These are phyloP conservation scores for Noctua pronuba DNA, from an alignment of 2,888 invertebrate species.

Conservation along the genomic window DNA sequence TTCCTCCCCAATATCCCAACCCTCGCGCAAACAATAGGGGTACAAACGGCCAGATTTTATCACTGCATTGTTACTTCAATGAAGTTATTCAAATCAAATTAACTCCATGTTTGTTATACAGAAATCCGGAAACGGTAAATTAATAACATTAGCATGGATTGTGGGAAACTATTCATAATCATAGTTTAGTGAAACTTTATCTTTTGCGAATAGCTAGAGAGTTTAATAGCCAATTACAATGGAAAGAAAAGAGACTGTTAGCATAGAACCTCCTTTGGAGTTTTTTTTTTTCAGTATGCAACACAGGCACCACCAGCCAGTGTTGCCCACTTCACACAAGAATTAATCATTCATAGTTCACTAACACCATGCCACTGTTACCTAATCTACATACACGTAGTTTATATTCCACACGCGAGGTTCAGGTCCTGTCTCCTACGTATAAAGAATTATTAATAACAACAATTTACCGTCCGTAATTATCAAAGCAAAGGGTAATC, in stretches of 20 bases:
- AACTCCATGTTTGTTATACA: constrained; percentile 18
- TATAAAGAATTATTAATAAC: constrained; percentile 60
- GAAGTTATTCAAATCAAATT: constrained; percentile 40
- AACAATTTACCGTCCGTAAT: constrained; percentile 45
- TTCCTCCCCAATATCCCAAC: constrained; percentile 31
- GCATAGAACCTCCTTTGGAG: constrained; percentile 7
- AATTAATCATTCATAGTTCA: constrained; percentile 53
- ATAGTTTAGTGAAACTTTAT: constrained; percentile 20
- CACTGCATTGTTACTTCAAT: constrained; percentile 34
- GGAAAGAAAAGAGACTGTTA: constrained; percentile 5
- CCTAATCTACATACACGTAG: constrained; percentile 55
- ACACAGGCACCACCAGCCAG: neutral
- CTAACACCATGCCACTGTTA: constrained; percentile 53
- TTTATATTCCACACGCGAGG: constrained; percentile 52
- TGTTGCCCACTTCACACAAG: constrained; percentile 34
- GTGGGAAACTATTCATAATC: constrained; percentile 23
- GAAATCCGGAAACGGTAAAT: constrained; percentile 40
- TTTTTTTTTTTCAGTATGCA: neutral
- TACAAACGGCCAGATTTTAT: constrained; percentile 18
- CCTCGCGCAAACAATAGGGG: constrained; percentile 39
- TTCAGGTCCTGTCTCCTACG: constrained; percentile 61
- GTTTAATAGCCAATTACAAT: constrained; percentile 6
- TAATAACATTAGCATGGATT: constrained; percentile 31
- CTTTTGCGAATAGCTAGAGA: neutral
- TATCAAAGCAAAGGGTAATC: constrained; percentile 49